Evolutionary conservation across 2,888 invertebrate genomes (phyloP), one percentile per base, ranked within the genome.

Genomic region (Cheilosia impressa): DNA sequence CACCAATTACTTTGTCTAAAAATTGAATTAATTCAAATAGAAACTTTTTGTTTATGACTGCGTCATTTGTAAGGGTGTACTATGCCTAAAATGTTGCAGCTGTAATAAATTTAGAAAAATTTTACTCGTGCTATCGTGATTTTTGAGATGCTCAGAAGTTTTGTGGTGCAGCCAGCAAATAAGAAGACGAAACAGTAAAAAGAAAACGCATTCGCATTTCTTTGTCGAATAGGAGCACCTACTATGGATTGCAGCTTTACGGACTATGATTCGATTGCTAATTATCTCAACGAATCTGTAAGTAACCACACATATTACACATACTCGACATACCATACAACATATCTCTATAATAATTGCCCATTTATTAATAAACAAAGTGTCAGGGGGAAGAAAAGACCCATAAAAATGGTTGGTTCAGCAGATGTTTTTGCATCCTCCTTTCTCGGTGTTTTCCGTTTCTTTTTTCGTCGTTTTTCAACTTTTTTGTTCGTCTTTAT

Each of bases 191-290:
- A 81, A 62, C 62, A 45, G 68, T 81, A 41, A 76, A 63, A 81
- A 81, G 85, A 85, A 85, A 85, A 81, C 72, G 85, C 85, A 85
- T 85, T 85, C 52, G 85, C 76, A 85, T 72, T 85, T 85, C 85
- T 85, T 85, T 81, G 81, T 85, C 68, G 76, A 81, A 55, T 77
- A 77, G 85, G 81, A 85, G 72, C 66, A 81, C 85, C 76, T 85
- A 85, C 85, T 85, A 85, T 85, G 85, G 85, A 85, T 85, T 85
- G 85, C 76, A 85, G 85, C 81, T 85, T 85, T 81, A 85, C 85
- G 68, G 85, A 85, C 81, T 85, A 85, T 85, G 85, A 85, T 85
- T 85, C 85, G 85, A 85, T 85, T 81, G 85, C 85, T 85, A 81
- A 81, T 85, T 85, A 85, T 81, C 85, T 85, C 85, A 85, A 81